Base-by-base conservation (phyloP, 2,113 vertebrate genomes). In the Capreolus pygargus region DNA sequence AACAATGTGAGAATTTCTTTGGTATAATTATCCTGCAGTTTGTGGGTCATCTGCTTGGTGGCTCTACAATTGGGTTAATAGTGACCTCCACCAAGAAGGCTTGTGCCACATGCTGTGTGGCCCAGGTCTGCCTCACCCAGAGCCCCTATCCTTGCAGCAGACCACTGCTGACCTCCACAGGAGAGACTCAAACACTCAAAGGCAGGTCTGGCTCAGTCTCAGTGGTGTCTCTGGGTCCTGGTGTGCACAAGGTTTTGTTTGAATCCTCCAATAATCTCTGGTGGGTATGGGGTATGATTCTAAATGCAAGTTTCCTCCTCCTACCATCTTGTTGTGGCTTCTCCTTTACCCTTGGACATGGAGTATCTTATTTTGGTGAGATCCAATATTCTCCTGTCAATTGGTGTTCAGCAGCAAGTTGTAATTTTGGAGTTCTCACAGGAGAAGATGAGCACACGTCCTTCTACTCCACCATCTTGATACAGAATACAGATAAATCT, bases 391-490 rank as follows among this genome's bases (percentile, higher is more conserved):
- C 33, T 67, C 16, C 33, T 67, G 33, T 21, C 4, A 0, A 11
- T 36, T 67, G 33, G 17, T 67, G 33, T 67, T 36, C 64, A 36
- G 64, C 16, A 67, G 64, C 17, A 67, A 67, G 64, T 36, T 67
- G 33, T 67, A 21, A 36, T 67, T 67, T 67, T 67, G 17, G 16
- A 67, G 8, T 36, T 67, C 64, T 67, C 33, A 67, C 7, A 67
- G 33, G 4, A 36, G 8, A 36, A 67, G 33, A 67, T 10, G 64
- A 67, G 33, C 17, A 21, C n/a, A n/a, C 1, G 0, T 67, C 9
- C 33, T 67, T 21, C 17, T 67, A n/a, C 33, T 36, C 64, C 33
- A 67, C 17, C 64, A 67, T 36, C n/a, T 67, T 67, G 64, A 36
- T 67, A 67, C 64, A 5, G 8, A 67, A 17, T 67, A 67, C 33